Evolutionary conservation across 2,797 vertebrate genomes (phyloP).

Genomic region (Pipistrellus kuhlii): DNA sequence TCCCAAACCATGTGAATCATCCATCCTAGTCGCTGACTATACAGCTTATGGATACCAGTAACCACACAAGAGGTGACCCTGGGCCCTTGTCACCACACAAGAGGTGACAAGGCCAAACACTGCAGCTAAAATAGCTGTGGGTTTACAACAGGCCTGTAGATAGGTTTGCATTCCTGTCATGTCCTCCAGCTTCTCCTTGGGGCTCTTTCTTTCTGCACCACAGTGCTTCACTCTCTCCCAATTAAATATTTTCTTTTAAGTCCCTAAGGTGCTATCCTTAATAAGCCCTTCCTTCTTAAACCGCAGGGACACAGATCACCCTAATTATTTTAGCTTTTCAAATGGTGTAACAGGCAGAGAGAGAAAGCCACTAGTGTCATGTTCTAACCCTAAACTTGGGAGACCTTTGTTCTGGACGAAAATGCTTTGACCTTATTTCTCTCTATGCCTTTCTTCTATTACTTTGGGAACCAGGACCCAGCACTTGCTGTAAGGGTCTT

Average conservation of each 20-base stretch:
- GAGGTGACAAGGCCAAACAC: constrained; percentile 18
- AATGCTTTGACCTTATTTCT: background rate
- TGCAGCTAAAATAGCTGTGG: background rate
- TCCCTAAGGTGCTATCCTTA: constrained; percentile 55
- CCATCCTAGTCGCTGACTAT: background rate
- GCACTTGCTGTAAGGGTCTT: background rate
- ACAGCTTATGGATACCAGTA: background rate
- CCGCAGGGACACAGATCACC: constrained; percentile 14
- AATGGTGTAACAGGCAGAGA: background rate
- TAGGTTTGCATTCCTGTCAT: background rate
- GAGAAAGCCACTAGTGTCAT: background rate
- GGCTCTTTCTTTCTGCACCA: background rate
- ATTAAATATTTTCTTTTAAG: constrained; percentile 65
- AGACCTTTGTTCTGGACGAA: background rate
- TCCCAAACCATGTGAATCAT: background rate
- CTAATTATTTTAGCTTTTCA: constrained; percentile 23
- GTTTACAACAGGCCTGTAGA: background rate
- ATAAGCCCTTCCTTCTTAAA: constrained; percentile 56
- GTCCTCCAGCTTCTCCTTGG: constrained; percentile 41
- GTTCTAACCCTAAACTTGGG: background rate
- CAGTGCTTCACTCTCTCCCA: background rate
- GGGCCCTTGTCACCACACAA: background rate
- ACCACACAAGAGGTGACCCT: constrained; percentile 38
- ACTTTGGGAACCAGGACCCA: background rate
- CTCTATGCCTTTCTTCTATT: background rate